Conservation (phyloP, 64 coral and sea anemone species). For the Stichodactyla helianthus region DNA sequence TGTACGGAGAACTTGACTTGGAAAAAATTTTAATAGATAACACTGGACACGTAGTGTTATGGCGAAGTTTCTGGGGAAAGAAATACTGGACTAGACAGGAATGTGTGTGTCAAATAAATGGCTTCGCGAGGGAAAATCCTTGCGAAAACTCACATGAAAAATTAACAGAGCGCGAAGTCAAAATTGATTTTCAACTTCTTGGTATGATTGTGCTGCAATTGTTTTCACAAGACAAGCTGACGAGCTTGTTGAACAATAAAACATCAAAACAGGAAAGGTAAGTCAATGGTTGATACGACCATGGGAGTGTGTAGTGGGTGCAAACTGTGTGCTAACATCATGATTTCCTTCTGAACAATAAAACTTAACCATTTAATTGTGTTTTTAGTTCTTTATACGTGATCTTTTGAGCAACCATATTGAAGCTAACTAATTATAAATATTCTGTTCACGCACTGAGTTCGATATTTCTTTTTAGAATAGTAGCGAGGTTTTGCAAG, state of each 20-base stretch:
- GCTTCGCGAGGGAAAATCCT: conserved; percentile 34
- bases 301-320: background rate
- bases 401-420: background rate
- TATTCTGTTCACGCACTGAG: background rate
- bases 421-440: background rate
- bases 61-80: conserved; percentile 78
- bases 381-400: background rate
- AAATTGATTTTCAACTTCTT: conserved; percentile 56
- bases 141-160: conserved; percentile 54
- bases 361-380: background rate
- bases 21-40: conserved; percentile 53
- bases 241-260: conserved; percentile 1
- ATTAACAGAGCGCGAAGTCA: conserved; percentile 22
- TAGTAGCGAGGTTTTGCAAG: too few species aligned
- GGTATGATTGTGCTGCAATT: conserved; percentile 41
- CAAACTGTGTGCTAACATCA: background rate
- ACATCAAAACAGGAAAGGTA: conserved; percentile 30
- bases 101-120: conserved; percentile 58
- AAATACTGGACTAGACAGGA: conserved; percentile 74
- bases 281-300: background rate
- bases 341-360: background rate
- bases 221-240: conserved; percentile 41
- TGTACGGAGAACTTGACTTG: conserved; percentile 71
- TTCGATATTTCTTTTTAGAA: background rate
- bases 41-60: conserved; percentile 63